Evolutionary conservation across 2,888 invertebrate species (phyloP).

Genomic region (Hirudinaria manillensis): DNA sequence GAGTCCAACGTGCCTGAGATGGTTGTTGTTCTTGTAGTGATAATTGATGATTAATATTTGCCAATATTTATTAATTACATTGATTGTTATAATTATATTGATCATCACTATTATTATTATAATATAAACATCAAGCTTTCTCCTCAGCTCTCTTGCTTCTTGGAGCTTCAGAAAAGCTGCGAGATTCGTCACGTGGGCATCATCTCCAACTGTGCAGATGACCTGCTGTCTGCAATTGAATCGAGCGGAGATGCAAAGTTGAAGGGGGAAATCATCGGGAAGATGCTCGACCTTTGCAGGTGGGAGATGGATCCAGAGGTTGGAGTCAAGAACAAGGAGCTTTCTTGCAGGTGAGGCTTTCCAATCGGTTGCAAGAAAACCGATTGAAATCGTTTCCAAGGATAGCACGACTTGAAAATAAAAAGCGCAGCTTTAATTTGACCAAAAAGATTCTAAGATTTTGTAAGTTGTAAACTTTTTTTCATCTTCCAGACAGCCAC

Average conservation of each 20-base stretch:
- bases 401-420: no score
- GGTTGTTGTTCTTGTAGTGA: no score
- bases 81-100: no score
- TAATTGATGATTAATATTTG: neutral
- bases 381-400: neutral
- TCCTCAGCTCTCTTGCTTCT: neutral
- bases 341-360: no score
- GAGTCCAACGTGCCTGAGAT: no score
- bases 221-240: neutral
- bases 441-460: no score
- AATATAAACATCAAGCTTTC: neutral
- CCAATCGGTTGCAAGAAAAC: neutral
- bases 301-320: conserved; percentile 2
- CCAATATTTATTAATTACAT: no score
- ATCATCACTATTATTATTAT: neutral
- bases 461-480: no score
- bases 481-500: neutral
- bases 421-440: no score
- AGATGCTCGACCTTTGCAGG: conserved; percentile 2
- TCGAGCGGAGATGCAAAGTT: neutral
- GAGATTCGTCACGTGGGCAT: conserved; percentile 1
- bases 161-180: conserved; percentile 1
- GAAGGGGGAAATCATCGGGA: neutral
- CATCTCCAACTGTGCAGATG: neutral
- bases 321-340: neutral